Evolutionary conservation across 1,140 invertebrate genomes (phyloP).

Genomic region (Patella vulgata): DNA sequence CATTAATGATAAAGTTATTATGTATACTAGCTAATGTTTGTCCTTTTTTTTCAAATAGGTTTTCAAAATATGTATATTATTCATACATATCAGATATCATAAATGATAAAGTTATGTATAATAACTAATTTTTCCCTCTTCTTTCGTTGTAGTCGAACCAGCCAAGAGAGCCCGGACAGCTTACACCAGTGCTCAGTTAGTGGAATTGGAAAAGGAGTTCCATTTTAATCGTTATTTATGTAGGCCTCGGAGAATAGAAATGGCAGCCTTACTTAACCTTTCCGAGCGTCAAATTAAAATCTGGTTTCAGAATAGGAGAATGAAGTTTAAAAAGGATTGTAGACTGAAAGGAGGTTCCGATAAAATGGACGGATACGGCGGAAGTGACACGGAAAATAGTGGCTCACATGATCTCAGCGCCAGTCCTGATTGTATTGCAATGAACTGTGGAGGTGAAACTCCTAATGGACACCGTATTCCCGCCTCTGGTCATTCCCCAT

Average conservation of each 20-base stretch:
- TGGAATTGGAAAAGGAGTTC: slow-evolving; percentile 96
- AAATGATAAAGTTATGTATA: too few species aligned
- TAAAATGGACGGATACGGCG: slow-evolving; percentile 69
- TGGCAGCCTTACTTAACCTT: slow-evolving; percentile 78
- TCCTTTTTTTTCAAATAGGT: too few species aligned
- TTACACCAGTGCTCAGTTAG: slow-evolving; percentile 98
- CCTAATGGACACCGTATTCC: too few species aligned
- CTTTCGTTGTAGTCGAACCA: slow-evolving; percentile 15
- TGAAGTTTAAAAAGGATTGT: slow-evolving; percentile 99
- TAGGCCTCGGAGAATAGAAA: slow-evolving; percentile 81
- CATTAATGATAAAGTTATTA: too few species aligned
- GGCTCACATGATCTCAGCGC: slow-evolving; percentile 9
- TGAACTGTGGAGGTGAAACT: too few species aligned
- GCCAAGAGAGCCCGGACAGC: slow-evolving; percentile 78
- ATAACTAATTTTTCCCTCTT: neutral
- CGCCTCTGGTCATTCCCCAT: too few species aligned
- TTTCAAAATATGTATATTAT: too few species aligned
- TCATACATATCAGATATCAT: too few species aligned
- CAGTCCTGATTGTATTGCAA: too few species aligned
- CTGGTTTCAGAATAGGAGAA: slow-evolving; percentile 96
- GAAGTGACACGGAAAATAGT: slow-evolving; percentile 39
- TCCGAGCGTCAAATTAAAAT: slow-evolving; percentile 92
- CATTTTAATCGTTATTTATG: slow-evolving; percentile 82
- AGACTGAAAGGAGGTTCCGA: slow-evolving; percentile 75
- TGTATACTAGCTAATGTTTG: too few species aligned